These are phyloP conservation scores for Aegypius monachus DNA, from an alignment of 2,113 vertebrate genomes.

Conservation along the genomic window DNA sequence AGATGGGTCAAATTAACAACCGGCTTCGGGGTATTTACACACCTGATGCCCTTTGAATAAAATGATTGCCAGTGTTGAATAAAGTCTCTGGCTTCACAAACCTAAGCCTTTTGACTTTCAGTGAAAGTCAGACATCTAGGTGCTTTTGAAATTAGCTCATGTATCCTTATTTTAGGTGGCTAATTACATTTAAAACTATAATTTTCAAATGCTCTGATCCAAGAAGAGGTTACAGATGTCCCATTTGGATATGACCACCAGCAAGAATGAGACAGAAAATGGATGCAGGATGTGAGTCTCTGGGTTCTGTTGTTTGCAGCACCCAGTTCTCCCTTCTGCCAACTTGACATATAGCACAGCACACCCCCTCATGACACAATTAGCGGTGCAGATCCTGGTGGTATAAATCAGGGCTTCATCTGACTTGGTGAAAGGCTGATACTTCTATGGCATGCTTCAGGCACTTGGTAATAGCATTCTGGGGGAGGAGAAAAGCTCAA, in stretches of 20 bases:
- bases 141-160: not conserved
- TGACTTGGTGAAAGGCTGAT: not conserved
- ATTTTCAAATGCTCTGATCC: not conserved
- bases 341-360: not conserved
- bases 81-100: not conserved
- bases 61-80: not conserved
- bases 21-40: not conserved
- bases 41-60: not conserved
- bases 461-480: not conserved
- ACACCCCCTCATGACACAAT: rapidly evolving
- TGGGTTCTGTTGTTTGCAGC: not conserved
- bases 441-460: not conserved
- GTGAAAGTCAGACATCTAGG: not conserved
- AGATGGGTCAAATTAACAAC: not conserved
- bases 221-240: not conserved
- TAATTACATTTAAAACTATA: not conserved
- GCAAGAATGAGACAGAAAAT: not conserved
- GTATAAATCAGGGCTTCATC: not conserved
- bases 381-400: not conserved
- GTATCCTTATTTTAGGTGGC: not conserved
- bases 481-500: not conserved
- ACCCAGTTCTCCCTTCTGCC: not conserved
- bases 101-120: not conserved
- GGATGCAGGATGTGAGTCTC: not conserved
- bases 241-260: not conserved